Conservation (phyloP, 2,888 invertebrate genomes). For the Tetrapedia diversipes region DNA sequence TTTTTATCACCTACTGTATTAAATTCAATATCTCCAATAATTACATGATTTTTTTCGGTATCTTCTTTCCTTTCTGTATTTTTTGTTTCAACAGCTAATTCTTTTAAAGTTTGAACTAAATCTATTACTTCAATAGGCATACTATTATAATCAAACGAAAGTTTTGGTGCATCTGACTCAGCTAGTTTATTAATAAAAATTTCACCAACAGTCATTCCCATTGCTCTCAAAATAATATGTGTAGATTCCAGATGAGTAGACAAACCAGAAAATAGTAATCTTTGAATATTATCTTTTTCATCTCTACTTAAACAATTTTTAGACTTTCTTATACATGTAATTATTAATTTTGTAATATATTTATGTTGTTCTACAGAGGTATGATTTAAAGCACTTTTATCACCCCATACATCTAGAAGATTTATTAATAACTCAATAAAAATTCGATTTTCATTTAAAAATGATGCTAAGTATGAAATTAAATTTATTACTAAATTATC, state of each 20-base stretch:
- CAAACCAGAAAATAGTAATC: conserved; percentile 86
- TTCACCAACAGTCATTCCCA: conserved; percentile 91
- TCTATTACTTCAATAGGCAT: conserved; percentile 84
- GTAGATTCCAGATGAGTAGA: conserved; percentile 88
- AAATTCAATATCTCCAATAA: conserved; percentile 66
- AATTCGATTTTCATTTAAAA: conserved; percentile 74
- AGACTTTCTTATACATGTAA: conserved; percentile 79
- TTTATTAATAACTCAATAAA: conserved; percentile 84
- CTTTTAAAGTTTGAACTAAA: conserved; percentile 84
- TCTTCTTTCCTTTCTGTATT: background rate
- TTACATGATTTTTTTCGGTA: conserved; percentile 24
- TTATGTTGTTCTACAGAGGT: conserved; percentile 88
- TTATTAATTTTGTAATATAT: conserved; percentile 87
- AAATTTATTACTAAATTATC: conserved; percentile 85
- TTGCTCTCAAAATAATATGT: conserved; percentile 85
- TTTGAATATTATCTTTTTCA: conserved; percentile 82
- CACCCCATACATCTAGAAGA: conserved; percentile 88
- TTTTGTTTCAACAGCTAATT: background rate
- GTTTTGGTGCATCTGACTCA: conserved; percentile 81
- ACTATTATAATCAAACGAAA: conserved; percentile 88
- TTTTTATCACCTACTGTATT: conserved; percentile 68
- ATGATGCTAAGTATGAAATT: conserved; percentile 85
- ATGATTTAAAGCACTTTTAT: conserved; percentile 86
- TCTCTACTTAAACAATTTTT: conserved; percentile 66
- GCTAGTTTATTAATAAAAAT: conserved; percentile 84